phyloP scores from a whole-genome alignment of 2,888 invertebrate species.

The Bombylius major region DNA sequence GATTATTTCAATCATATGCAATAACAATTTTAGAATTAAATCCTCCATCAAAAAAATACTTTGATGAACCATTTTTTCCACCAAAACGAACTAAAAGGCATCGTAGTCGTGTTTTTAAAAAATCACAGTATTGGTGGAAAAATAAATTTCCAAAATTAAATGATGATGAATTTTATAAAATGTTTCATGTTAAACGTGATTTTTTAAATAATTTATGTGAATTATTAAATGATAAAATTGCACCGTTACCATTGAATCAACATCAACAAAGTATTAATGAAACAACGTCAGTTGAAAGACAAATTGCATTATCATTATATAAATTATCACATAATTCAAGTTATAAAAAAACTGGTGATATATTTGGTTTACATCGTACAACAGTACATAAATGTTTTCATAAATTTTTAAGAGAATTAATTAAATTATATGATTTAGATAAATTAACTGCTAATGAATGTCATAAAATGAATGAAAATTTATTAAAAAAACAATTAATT shows the following conservation, averaged over 20 bases:
- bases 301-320: conserved; percentile 1
- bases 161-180: background rate
- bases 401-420: background rate
- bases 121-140: background rate
- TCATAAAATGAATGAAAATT: background rate
- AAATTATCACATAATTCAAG: conserved; percentile 1
- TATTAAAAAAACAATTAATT: background rate
- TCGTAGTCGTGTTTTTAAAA: background rate
- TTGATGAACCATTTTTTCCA: background rate
- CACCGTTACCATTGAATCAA: background rate
- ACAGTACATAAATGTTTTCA: background rate
- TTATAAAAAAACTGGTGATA: background rate
- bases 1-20: background rate
- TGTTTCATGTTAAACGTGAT: background rate
- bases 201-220: conserved; percentile 1
- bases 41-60: background rate
- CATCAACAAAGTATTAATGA: background rate
- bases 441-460: background rate
- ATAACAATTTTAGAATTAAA: background rate
- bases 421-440: background rate
- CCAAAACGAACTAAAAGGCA: background rate
- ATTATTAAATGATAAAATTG: background rate
- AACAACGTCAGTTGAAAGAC: background rate
- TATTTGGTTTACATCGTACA: background rate
- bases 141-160: conserved; percentile 1